phyloP scores from a whole-genome alignment of 2,113 vertebrate species.

The Calonectris borealis region DNA sequence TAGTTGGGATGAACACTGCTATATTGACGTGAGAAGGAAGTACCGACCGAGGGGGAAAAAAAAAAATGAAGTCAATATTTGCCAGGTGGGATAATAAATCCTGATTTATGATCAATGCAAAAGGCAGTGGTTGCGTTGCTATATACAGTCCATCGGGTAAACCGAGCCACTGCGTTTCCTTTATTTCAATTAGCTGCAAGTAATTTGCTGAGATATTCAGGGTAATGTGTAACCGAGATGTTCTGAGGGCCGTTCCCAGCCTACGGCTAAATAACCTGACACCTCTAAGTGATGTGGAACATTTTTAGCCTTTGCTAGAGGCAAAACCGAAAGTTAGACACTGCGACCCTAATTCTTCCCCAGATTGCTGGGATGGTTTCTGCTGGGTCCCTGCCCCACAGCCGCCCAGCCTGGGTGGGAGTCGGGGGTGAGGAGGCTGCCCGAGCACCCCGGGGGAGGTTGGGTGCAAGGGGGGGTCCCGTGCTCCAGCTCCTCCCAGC shows the following conservation, averaged over 20 bases:
- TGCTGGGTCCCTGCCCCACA: slow-evolving; percentile 12
- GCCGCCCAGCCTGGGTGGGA: background rate
- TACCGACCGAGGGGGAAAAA: background rate
- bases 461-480: background rate
- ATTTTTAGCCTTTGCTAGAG: slow-evolving; percentile 53
- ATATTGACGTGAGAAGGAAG: slow-evolving; percentile 1
- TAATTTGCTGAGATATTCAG: slow-evolving; percentile 54
- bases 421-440: background rate
- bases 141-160: background rate
- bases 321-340: slow-evolving; percentile 37
- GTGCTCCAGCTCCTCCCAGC: background rate
- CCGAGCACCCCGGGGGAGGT: background rate
- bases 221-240: slow-evolving; percentile 56
- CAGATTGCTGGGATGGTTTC: slow-evolving; percentile 27
- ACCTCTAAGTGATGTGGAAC: slow-evolving; percentile 53
- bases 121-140: background rate
- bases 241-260: slow-evolving; percentile 43
- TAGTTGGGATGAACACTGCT: background rate
- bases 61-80: background rate
- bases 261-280: slow-evolving; percentile 44
- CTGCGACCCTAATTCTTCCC: background rate
- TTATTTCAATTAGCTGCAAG: slow-evolving; percentile 54
- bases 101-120: slow-evolving; percentile 11
- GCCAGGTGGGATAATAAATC: slow-evolving; percentile 34
- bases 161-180: background rate